These are phyloP conservation scores for Seriola rivoliana DNA, from an alignment of 2,113 vertebrate species.

Conservation along the genomic window DNA sequence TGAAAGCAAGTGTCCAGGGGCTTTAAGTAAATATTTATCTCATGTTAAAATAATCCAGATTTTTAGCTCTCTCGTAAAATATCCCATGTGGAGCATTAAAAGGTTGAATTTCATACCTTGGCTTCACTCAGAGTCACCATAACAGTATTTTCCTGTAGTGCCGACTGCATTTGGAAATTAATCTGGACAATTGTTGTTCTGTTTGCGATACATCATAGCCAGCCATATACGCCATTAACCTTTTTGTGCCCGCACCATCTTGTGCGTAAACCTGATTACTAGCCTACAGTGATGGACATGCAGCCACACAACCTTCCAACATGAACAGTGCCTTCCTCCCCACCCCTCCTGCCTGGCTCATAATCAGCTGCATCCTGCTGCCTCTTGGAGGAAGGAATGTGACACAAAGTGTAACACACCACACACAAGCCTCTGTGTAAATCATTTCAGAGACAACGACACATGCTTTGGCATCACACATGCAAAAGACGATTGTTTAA, in stretches of 20 bases:
- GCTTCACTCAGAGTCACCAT: constrained; percentile 29
- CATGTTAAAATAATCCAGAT: constrained; percentile 19
- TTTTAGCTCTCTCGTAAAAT: constrained; percentile 5
- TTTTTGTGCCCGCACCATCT: constrained; percentile 43
- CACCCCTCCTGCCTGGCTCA: neutral
- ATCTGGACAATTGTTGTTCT: constrained; percentile 42
- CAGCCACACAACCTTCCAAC: constrained; percentile 12
- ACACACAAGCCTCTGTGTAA: constrained; percentile 27
- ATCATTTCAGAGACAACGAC: constrained; percentile 18
- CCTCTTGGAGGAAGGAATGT: constrained; percentile 83
- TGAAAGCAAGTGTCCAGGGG: neutral
- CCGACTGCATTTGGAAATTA: constrained; percentile 52
- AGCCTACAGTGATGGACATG: constrained; percentile 48
- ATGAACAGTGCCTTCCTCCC: constrained; percentile 2
- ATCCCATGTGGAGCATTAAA: constrained; percentile 27
- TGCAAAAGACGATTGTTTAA: neutral
- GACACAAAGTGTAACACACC: constrained; percentile 48
- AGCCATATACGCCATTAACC: constrained; percentile 59
- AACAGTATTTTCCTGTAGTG: constrained; percentile 20
- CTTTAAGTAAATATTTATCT: neutral
- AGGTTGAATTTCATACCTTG: constrained; percentile 30
- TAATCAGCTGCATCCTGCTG: constrained; percentile 77
- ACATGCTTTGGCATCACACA: neutral
- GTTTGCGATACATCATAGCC: neutral
- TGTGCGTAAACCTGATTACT: constrained; percentile 58